Percentiles rank a stretch among this genome's conserved stretches.
These are phyloP conservation scores for Synchiropus splendidus DNA, from an alignment of 2,113 vertebrate genomes.

Conservation along the genomic window DNA sequence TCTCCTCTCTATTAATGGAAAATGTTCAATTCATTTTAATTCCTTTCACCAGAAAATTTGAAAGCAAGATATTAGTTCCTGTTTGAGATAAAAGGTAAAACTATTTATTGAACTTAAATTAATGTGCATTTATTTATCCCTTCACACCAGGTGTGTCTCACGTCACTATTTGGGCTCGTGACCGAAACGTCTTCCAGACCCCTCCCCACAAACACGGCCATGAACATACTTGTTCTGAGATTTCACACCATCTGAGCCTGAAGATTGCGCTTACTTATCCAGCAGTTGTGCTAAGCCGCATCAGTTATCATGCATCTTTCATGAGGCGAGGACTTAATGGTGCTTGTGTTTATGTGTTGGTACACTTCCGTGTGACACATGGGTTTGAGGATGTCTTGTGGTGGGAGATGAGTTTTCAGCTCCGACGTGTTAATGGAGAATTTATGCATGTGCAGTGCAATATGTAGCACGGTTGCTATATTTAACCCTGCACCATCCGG, in stretches of 20 bases:
- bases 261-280: slow-evolving; percentile 61
- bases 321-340: slow-evolving; percentile 50
- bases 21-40: too few species aligned
- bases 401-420: slow-evolving; percentile 26
- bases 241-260: slow-evolving; percentile 51
- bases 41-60: too few species aligned
- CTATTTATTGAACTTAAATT: too few species aligned
- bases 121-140: too few species aligned
- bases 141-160: too few species aligned
- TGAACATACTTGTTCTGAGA: slow-evolving; percentile 26
- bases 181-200: background rate
- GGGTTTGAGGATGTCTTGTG: slow-evolving; percentile 21
- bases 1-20: too few species aligned
- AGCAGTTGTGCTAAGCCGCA: slow-evolving; percentile 43
- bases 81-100: too few species aligned
- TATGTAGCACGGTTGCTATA: slow-evolving; percentile 31
- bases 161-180: too few species aligned
- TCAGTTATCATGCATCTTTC: slow-evolving; percentile 60
- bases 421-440: slow-evolving; percentile 40
- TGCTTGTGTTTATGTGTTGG: slow-evolving; percentile 18
- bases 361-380: slow-evolving; percentile 11
- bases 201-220: too few species aligned
- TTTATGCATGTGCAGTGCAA: slow-evolving; percentile 22
- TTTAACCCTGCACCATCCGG: slow-evolving; percentile 27
- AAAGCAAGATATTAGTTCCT: too few species aligned